Conservation (phyloP, 2,797 vertebrate genomes). For the Cyclopterus lumpus region DNA sequence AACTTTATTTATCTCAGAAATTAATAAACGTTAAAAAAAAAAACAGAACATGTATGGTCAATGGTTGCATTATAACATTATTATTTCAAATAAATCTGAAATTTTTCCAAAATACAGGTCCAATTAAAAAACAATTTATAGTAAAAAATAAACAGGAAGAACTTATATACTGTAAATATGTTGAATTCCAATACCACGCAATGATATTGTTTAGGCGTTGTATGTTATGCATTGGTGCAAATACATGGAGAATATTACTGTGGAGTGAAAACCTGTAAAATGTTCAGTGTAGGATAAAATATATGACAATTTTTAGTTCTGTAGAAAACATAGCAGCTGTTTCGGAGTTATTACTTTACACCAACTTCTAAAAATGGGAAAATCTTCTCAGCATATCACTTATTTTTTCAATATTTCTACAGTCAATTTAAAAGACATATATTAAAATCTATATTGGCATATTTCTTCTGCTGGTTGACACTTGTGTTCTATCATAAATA, state of each 20-base stretch:
- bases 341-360: slow-evolving; percentile 51
- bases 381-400: slow-evolving; percentile 31
- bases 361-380: slow-evolving; percentile 36
- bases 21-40: slow-evolving; percentile 53
- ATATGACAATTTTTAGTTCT: slow-evolving; percentile 53
- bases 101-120: slow-evolving; percentile 40
- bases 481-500: slow-evolving; percentile 39
- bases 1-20: slow-evolving; percentile 79
- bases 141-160: slow-evolving; percentile 56
- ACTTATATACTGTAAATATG: slow-evolving; percentile 48
- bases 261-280: slow-evolving; percentile 43
- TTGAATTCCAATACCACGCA: slow-evolving; percentile 74
- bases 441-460: slow-evolving; percentile 72
- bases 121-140: slow-evolving; percentile 50
- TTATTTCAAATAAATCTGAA: slow-evolving; percentile 22
- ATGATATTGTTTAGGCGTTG: slow-evolving; percentile 60
- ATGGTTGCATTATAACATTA: slow-evolving; percentile 50
- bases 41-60: slow-evolving; percentile 27
- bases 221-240: slow-evolving; percentile 66
- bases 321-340: slow-evolving; percentile 76
- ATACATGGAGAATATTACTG: slow-evolving; percentile 65
- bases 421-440: slow-evolving; percentile 67
- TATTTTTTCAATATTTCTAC: slow-evolving; percentile 42
- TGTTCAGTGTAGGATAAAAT: slow-evolving; percentile 54
- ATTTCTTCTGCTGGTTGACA: slow-evolving; percentile 52